phyloP scores from a whole-genome alignment of 37 sponge, comb jelly and placozoan genomes.

The Oopsacas minuta region DNA sequence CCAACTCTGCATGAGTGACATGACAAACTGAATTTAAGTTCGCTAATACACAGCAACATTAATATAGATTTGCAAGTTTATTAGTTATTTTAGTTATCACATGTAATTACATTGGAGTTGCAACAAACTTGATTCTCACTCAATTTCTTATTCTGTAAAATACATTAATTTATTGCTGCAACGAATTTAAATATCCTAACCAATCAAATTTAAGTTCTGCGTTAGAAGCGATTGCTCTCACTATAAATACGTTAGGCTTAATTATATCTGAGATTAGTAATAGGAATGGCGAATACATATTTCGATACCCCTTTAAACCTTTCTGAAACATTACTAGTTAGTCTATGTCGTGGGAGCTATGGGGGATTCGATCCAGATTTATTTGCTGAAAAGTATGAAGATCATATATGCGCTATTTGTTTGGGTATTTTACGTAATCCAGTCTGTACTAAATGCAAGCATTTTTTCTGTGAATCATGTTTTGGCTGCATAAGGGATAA shows the following conservation, averaged over 20 bases:
- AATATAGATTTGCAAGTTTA: too few species aligned
- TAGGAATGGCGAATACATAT: not conserved
- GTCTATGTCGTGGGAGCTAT: constrained; percentile 6
- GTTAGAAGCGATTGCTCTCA: not conserved
- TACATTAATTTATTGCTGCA: too few species aligned
- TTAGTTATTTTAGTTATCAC: too few species aligned
- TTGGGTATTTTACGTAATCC: not conserved
- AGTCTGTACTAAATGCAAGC: not conserved
- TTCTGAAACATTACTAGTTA: not conserved
- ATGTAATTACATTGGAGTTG: too few species aligned
- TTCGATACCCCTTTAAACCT: not conserved
- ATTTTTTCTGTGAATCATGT: constrained; percentile 1
- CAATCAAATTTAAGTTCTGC: not conserved
- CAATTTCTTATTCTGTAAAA: too few species aligned
- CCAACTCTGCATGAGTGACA: too few species aligned
- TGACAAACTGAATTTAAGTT: too few species aligned
- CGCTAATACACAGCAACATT: too few species aligned
- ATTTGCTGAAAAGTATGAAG: constrained; percentile 5
- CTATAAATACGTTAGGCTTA: constrained; percentile 13
- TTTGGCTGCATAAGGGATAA: not conserved
- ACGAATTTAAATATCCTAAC: too few species aligned
- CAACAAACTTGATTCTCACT: too few species aligned
- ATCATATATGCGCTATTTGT: constrained; percentile 14
- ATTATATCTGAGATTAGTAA: not conserved
- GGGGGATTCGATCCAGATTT: constrained; percentile 8